Conservation (phyloP, 23 tunicate species). For the Ascidia mentula region DNA sequence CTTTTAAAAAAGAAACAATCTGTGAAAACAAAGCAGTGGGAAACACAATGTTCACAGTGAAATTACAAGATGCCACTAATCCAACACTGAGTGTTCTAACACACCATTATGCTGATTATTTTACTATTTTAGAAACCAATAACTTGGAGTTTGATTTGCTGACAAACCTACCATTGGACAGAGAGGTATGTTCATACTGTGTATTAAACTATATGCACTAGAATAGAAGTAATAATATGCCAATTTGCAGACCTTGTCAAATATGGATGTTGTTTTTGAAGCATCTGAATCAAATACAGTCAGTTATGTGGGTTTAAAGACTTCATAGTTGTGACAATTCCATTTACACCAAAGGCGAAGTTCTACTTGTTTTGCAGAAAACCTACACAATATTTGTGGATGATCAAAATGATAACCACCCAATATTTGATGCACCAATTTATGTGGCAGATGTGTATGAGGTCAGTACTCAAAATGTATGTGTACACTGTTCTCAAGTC, state of each 20-base stretch:
- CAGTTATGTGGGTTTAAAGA: not conserved
- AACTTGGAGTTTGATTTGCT: not conserved
- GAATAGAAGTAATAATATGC: no score
- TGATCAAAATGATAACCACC: not conserved
- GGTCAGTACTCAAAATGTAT: not conserved
- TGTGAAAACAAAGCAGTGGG: not conserved
- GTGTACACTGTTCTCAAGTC: not conserved
- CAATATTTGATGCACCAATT: not conserved
- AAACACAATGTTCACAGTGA: not conserved
- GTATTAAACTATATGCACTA: not conserved
- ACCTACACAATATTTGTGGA: not conserved
- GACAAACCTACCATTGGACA: not conserved
- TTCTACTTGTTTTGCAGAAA: not conserved
- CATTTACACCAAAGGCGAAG: no score
- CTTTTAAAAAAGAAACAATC: not conserved
- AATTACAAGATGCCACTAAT: not conserved
- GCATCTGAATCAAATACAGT: not conserved
- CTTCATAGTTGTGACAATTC: no score
- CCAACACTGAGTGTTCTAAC: not conserved
- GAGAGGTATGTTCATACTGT: not conserved
- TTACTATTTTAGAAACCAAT: not conserved
- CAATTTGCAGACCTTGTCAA: no score
- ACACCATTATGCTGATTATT: not conserved
- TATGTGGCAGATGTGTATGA: not conserved
- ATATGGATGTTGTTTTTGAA: not conserved